Evolutionary conservation across 1,140 invertebrate species (phyloP), one percentile per base, ranked within the genome.

Genomic region (Atta texana): DNA sequence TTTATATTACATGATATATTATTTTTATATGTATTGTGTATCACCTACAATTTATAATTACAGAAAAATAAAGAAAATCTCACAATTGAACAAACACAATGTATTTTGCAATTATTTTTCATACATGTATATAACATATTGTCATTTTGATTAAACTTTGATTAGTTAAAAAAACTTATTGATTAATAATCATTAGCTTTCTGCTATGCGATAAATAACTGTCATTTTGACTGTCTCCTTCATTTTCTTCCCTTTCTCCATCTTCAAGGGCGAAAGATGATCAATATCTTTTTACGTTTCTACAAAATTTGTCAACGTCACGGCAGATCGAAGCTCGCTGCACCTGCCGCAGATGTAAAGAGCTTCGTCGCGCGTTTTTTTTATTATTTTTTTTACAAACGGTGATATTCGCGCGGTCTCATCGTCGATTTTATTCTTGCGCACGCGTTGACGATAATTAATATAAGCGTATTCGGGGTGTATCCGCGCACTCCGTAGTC

Each of bases 271-370:
- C 31, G 24, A 44, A 68, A 49, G 76, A 69, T 81, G 49, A 81
- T 86, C n/a, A 34, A 31, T 39, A 34, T n/a, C 18, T 84, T 74
- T 78, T 87, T 89, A 85, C 87, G 85, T 92, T 34, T 85, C 59
- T 64, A 31, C 63, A 16, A 34, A 87, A 69, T 72, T 76, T 85
- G 74, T 80, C 74, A 78, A 55, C 61, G 88, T 90, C 92, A 93
- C 39, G 86, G 85, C 93, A 91, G 92, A 90, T 93, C 92, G 92
- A 90, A 88, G 85, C 84, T 90, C 91, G 89, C 87, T 89, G 81
- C 92, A 92, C 93, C 93, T 94, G 93, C 93, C 92, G 80, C 80
- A 84, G 80, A 84, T 84, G 68, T 44, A 21, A 49, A 6, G 49
- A 55, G 12, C 34, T 72, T 10, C 10, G 49, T 28, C 8, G 31